These are phyloP conservation scores for Leptinotarsa lineolata DNA, from an alignment of 1,140 invertebrate species.

Conservation along the genomic window DNA sequence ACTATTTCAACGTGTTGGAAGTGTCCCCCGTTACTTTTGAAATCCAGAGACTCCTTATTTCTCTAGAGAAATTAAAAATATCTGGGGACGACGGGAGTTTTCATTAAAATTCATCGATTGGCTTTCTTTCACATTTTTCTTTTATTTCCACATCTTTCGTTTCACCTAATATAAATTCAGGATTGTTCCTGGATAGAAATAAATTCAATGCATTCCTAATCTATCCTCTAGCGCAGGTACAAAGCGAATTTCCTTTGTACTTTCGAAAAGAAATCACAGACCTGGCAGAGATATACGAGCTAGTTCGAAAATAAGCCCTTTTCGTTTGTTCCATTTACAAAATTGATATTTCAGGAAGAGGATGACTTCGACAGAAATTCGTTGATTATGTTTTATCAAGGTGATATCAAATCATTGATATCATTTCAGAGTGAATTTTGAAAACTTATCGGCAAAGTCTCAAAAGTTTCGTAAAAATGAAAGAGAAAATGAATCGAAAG, in stretches of 20 bases:
- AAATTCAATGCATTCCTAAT: neutral
- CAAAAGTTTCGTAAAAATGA: no score
- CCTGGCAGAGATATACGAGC: neutral
- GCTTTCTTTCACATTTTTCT: neutral
- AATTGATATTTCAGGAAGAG: neutral
- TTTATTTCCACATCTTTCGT: neutral
- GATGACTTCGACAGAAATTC: no score
- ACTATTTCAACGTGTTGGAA: no score
- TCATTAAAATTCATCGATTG: slow-evolving; percentile 1
- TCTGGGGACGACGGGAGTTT: neutral
- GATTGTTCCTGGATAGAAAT: neutral
- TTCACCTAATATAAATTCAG: slow-evolving; percentile 1
- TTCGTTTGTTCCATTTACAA: neutral
- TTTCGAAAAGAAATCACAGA: neutral
- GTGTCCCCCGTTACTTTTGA: no score
- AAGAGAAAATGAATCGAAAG: no score
- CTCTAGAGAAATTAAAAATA: neutral
- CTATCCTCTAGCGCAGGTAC: neutral
- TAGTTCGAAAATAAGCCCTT: neutral
- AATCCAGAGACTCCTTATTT: neutral
- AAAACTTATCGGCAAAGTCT: no score
- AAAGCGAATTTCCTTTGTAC: neutral
- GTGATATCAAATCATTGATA: no score
- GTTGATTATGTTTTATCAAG: no score
- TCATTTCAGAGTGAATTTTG: no score